Base-by-base conservation (phyloP, 2,888 invertebrate species). In the Coleophora deauratella region DNA sequence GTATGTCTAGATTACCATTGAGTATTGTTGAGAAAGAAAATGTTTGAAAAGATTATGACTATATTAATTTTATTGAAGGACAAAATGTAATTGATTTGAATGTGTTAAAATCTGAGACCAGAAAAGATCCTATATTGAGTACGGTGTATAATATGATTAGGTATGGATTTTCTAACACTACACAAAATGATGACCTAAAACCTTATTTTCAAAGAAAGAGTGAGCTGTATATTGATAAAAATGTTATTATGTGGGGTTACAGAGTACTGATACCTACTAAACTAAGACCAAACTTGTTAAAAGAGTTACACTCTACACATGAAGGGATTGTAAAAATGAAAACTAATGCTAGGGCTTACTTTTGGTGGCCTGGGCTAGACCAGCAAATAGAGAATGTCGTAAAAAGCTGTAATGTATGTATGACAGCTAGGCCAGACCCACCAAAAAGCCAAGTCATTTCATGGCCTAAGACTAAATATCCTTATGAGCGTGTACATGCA, bases 361-460 rank as follows among this genome's bases (percentile, higher is more conserved):
- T 46, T 33, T 46, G 43, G 46, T 46, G 43, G 46, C 43, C 41
- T 28, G 14, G 27, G 14, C 37, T 46, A 12, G 46, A 46, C 11
- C 13, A 31, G 9, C 3, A 1, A 3, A 45, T 45, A 32, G 40
- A 45, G 31, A 36, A 45, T 27, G 38, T 34, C 35, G 34, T 42
- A 12, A 36, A 40, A 36, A 30, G 9, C 21, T 43, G 43, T 41
- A 14, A 37, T 30, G 35, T 38, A n/a, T 14, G 41, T 28, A 28
- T 28, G 28, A 8, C 28, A 28, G 28, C 28, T 8, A 6, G 28
- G 6, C 28, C 6, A 13, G 42, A 38, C 31, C 42, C 42, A 10
- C 11, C 15, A 9, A 38, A 38, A 12, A 12, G 35, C 28, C 12
- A 32, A 9, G 8, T 37, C 15, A 38, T 39, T 33, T 35, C 43